Percentiles rank a stretch among this genome's conserved stretches.
Evolutionary conservation across 2,888 invertebrate genomes (phyloP).

Genomic region (Caenorhabditis drosophilae): DNA sequence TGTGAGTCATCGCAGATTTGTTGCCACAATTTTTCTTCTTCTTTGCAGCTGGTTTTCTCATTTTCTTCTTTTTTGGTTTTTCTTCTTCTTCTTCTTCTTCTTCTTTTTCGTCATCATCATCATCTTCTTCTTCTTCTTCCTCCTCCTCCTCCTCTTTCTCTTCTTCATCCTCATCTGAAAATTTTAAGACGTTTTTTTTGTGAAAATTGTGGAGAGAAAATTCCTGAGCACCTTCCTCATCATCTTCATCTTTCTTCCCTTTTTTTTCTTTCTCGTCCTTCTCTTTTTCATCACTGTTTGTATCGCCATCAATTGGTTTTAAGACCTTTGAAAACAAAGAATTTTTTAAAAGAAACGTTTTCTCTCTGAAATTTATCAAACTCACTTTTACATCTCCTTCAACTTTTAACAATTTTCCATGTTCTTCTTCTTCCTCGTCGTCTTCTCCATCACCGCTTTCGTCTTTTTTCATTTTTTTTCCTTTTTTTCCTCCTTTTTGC

Average conservation of each 20-base stretch:
- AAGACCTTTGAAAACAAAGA: constrained; percentile 13
- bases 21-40: constrained; percentile 1
- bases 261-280: constrained; percentile 11
- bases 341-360: not conserved
- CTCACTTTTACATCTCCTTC: constrained; percentile 5
- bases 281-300: constrained; percentile 6
- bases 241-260: constrained; percentile 3
- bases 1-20: not conserved
- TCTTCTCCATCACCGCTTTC: constrained; percentile 8
- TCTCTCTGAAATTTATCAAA: not conserved
- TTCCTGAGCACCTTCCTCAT: too few relatives aligned
- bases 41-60: constrained; percentile 7
- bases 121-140: constrained; percentile 4
- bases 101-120: constrained; percentile 8
- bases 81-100: constrained; percentile 6
- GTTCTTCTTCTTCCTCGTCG: constrained; percentile 3
- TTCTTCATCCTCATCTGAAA: too few relatives aligned
- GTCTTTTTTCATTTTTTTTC: constrained; percentile 1
- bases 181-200: too few relatives aligned
- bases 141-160: constrained; percentile 2
- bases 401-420: not conserved
- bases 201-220: too few relatives aligned
- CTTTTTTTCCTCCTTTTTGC: not conserved
- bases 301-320: constrained; percentile 21
- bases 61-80: constrained; percentile 6